Evolutionary conservation across 2,113 vertebrate species (phyloP).

Genomic region (Naja naja): DNA sequence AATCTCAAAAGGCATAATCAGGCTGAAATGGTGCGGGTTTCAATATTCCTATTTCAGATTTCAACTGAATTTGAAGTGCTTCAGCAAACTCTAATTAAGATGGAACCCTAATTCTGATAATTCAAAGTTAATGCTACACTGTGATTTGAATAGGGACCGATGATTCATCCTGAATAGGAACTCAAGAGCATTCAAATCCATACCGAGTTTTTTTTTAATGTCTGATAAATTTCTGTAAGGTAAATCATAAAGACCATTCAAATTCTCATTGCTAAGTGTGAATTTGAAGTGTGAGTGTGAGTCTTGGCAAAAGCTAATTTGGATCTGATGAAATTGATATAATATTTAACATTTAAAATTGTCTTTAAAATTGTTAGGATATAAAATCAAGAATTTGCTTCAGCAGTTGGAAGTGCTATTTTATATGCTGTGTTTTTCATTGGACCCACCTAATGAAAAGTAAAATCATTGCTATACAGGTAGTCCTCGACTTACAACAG

Average conservation of each 20-base stretch:
- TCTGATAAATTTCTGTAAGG: not conserved
- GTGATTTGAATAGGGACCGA: not conserved
- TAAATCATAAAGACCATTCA: not conserved
- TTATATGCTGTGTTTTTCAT: slow-evolving; percentile 4
- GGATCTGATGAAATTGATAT: not conserved
- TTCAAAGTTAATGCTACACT: not conserved
- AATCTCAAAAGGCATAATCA: not conserved
- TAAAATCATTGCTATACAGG: slow-evolving; percentile 29
- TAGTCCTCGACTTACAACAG: too few species aligned
- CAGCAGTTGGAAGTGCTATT: slow-evolving; percentile 17
- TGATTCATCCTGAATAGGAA: not conserved
- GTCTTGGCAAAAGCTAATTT: slow-evolving; percentile 17
- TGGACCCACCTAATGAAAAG: slow-evolving; percentile 35
- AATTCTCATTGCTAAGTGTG: not conserved
- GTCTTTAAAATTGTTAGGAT: not conserved
- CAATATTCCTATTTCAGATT: not conserved
- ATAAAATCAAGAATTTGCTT: not conserved
- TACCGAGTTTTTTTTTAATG: not conserved
- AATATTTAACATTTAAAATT: not conserved
- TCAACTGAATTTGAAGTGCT: not conserved
- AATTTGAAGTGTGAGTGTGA: not conserved
- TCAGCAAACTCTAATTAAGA: not conserved
- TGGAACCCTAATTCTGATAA: not conserved
- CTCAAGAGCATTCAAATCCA: not conserved
- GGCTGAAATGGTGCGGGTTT: not conserved